These are phyloP conservation scores for Tetrapedia diversipes DNA, from an alignment of 2,888 invertebrate genomes.

Conservation along the genomic window DNA sequence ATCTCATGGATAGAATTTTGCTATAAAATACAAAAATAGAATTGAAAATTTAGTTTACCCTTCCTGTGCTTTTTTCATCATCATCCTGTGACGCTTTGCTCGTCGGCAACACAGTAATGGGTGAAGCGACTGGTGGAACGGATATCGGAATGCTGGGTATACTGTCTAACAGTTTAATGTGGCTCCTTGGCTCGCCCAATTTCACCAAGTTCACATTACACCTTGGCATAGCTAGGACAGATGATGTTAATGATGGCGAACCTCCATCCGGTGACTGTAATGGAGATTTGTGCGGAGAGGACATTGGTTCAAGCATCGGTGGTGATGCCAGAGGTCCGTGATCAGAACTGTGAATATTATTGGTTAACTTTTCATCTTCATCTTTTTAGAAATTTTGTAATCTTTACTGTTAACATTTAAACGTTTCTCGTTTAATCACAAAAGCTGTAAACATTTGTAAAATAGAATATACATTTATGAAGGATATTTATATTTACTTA, in stretches of 20 bases:
- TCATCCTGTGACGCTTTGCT: constrained; percentile 68
- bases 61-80: constrained; percentile 72
- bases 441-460: no score
- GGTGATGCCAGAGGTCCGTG: constrained; percentile 57
- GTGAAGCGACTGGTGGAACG: constrained; percentile 72
- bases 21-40: no score
- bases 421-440: no score
- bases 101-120: constrained; percentile 69
- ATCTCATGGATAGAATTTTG: no score
- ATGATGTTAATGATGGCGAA: constrained; percentile 62
- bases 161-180: constrained; percentile 78
- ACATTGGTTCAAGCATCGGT: constrained; percentile 55
- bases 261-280: constrained; percentile 47
- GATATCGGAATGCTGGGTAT: constrained; percentile 78
- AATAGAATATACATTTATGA: no score
- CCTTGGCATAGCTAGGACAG: constrained; percentile 73
- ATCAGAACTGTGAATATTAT: constrained; percentile 63
- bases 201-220: constrained; percentile 80
- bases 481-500: no score
- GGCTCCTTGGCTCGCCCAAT: constrained; percentile 77
- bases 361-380: not conserved
- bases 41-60: constrained; percentile 30
- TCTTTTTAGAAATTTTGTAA: not conserved
- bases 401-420: no score
- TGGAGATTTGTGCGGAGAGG: constrained; percentile 67